Base-by-base conservation (phyloP, 2,888 invertebrate genomes). In the Chalcis sispes region DNA sequence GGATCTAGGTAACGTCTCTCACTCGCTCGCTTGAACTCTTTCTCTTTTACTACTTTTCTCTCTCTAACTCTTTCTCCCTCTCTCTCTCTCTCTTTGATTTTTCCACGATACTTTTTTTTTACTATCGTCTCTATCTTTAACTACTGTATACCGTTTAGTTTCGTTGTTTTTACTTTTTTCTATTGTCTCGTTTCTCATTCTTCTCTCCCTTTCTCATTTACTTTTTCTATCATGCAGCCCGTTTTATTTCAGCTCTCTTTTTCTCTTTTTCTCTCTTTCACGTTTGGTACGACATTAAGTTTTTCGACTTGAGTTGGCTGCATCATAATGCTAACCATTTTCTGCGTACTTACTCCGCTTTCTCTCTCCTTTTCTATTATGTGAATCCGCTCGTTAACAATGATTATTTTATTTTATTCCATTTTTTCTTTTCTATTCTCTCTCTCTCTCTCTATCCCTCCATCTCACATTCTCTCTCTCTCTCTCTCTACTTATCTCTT, bases 1-100 rank as follows among this genome's bases (percentile, higher is more conserved):
- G 86, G 91, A 91, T 89, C 89, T 91, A 91, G 91, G 91, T 91
- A 91, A 91, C 89, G 86, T 89, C 87, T 85, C 82, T 86, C 85
- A 82, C 86, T 87, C 86, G 87, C 85, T 88, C 86, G 86, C 85
- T 88, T 88, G 83, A 82, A 83, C 81, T 78, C 77, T 77, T 77
- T 76, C 64, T 70, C 76, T 81, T 75, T 78, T 23, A 66, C 42
- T 59, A 61, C 65, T 69, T 70, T 52, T 78, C 52, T 72, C 48
- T 75, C 54, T 72, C 72, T 80, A 79, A 82, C 77, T 81, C 61
- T 80, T 36, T 72, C 36, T 79, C 78, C 80, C 71, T 80, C 80
- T 80, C 77, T 77, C 40, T 79, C 78, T 80, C 72, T 72, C 75
- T 79, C 62, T 48, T 36, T 50, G 42, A 66, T 52, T 40, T 65